phyloP scores from a whole-genome alignment of 2,113 vertebrate genomes.

The Cnemophilus loriae region DNA sequence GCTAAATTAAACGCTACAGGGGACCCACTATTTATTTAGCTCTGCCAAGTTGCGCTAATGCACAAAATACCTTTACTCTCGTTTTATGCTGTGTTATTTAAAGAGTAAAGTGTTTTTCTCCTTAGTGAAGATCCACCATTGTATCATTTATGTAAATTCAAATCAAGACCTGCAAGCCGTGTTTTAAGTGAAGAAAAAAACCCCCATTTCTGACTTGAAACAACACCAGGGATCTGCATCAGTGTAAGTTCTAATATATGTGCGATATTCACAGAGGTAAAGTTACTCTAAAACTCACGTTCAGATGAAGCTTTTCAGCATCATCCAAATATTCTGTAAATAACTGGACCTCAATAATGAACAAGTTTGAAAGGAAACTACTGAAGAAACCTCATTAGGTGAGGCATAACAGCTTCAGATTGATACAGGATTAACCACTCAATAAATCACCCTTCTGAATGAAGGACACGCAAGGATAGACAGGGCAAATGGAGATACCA shows the following conservation, averaged over 20 bases:
- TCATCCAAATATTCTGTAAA: neutral
- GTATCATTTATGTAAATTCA: neutral
- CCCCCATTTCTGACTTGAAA: neutral
- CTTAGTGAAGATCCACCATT: neutral
- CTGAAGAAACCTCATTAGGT: neutral
- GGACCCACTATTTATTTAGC: neutral
- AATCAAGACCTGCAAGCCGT: neutral
- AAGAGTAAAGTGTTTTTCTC: neutral
- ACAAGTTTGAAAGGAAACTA: neutral
- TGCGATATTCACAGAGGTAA: neutral
- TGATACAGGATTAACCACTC: neutral
- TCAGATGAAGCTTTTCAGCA: neutral
- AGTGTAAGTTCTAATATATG: neutral
- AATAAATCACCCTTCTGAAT: neutral
- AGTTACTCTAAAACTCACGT: neutral
- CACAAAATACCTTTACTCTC: neutral
- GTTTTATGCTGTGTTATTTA: neutral
- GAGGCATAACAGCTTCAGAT: neutral
- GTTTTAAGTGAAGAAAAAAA: neutral
- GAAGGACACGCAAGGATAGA: neutral
- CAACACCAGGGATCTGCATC: fast-evolving
- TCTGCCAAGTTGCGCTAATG: neutral
- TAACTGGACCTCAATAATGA: neutral
- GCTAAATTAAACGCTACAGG: neutral
- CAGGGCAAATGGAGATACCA: neutral